Percentiles rank a stretch among this genome's conserved stretches.
phyloP scores from a whole-genome alignment of 2,113 vertebrate genomes.

The Danionella cerebrum region DNA sequence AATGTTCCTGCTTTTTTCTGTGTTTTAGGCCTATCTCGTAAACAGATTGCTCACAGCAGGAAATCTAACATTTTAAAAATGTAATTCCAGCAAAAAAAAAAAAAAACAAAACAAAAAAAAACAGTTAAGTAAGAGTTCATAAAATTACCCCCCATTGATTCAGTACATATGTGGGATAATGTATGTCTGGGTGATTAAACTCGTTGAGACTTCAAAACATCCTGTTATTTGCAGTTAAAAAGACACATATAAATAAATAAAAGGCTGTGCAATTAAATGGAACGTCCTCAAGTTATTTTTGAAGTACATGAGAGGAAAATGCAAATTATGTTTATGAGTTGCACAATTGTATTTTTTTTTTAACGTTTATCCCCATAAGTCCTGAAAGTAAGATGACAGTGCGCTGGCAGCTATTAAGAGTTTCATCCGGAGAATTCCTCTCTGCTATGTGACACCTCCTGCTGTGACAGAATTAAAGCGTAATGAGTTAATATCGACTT shows the following conservation, averaged over 20 bases:
- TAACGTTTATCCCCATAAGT: slow-evolving; percentile 4
- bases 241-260: slow-evolving; percentile 11
- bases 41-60: too few relatives aligned
- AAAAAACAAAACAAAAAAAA: not conserved
- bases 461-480: slow-evolving; percentile 3
- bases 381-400: slow-evolving; percentile 13
- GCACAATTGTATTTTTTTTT: slow-evolving; percentile 19
- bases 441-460: slow-evolving; percentile 6
- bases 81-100: too few relatives aligned
- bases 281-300: slow-evolving; percentile 40
- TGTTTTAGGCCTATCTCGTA: too few relatives aligned
- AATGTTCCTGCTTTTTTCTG: too few relatives aligned
- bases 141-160: not conserved
- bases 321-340: slow-evolving; percentile 42
- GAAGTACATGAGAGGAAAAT: slow-evolving; percentile 43
- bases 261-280: slow-evolving; percentile 36
- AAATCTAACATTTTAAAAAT: too few relatives aligned
- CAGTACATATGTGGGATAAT: not conserved
- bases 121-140: not conserved
- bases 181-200: slow-evolving; percentile 28
- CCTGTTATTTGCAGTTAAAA: not conserved
- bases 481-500: slow-evolving; percentile 9
- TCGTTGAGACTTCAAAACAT: slow-evolving; percentile 11
- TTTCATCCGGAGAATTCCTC: not conserved
- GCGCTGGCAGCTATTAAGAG: slow-evolving; percentile 16